A percentile compares a stretch with the other conserved stretches of the same genome.
Conservation (phyloP, 2,797 vertebrate genomes). For the Enteromius trimaculatus region DNA sequence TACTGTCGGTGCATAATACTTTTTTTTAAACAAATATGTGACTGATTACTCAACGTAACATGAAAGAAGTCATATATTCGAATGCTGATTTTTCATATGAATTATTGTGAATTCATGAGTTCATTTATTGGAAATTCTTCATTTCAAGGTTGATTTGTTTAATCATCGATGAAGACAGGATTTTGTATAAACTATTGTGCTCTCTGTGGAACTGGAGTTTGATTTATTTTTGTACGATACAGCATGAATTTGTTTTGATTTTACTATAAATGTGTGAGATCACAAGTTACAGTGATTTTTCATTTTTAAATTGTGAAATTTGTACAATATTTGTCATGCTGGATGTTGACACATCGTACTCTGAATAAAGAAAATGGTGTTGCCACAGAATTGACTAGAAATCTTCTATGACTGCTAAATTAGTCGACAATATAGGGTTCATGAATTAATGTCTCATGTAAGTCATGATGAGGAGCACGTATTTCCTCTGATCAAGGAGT, state of each 20-base stretch:
- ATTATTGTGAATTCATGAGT: slow-evolving; percentile 98
- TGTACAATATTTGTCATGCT: slow-evolving; percentile 99
- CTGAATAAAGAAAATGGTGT: slow-evolving; percentile 99
- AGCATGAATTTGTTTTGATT: slow-evolving; percentile 99
- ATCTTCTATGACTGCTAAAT: slow-evolving; percentile 59
- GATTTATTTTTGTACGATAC: slow-evolving; percentile 99
- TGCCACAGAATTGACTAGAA: slow-evolving; percentile 87
- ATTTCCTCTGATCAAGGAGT: too few species aligned
- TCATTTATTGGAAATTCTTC: slow-evolving; percentile 96
- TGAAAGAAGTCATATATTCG: slow-evolving; percentile 94
- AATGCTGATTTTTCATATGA: slow-evolving; percentile 98
- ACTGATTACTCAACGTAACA: slow-evolving; percentile 92
- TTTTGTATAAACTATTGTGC: slow-evolving; percentile 99
- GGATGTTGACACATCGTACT: slow-evolving; percentile 99
- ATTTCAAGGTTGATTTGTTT: slow-evolving; percentile 97
- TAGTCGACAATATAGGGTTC: not conserved
- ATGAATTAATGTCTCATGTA: not conserved
- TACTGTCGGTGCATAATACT: slow-evolving; percentile 94
- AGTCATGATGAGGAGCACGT: not conserved
- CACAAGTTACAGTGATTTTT: slow-evolving; percentile 99
- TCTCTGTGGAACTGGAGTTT: slow-evolving; percentile 99
- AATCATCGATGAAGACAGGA: slow-evolving; percentile 98
- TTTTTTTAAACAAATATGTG: slow-evolving; percentile 76
- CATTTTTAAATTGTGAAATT: slow-evolving; percentile 99
- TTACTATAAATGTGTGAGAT: slow-evolving; percentile 99